Conservation (phyloP, 2,888 invertebrate species). For the Trissoscelio sp. region DNA sequence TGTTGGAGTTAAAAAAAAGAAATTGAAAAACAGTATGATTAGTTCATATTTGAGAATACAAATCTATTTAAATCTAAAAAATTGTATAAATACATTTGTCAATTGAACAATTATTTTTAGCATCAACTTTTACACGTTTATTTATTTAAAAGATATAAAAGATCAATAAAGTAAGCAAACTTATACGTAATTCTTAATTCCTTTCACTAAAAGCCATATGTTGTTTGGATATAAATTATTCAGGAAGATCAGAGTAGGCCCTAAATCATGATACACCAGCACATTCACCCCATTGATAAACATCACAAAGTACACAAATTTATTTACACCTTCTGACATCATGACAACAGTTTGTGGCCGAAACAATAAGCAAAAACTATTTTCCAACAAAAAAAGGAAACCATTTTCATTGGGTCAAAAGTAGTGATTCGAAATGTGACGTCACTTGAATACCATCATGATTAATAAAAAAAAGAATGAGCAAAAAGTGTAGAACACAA, state of each 20-base stretch:
- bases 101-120: too few relatives aligned
- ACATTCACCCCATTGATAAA: constrained; percentile 6
- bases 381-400: background rate
- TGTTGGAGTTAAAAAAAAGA: too few relatives aligned
- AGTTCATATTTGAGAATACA: too few relatives aligned
- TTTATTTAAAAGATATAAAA: background rate
- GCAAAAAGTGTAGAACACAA: background rate
- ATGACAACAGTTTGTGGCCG: too few relatives aligned
- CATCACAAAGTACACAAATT: constrained; percentile 2
- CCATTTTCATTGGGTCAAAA: too few relatives aligned
- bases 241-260: constrained; percentile 1
- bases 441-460: background rate
- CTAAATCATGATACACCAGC: constrained; percentile 12
- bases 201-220: background rate
- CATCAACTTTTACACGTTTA: too few relatives aligned
- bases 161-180: background rate
- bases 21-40: too few relatives aligned
- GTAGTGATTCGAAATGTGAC: too few relatives aligned
- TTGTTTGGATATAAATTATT: constrained; percentile 30
- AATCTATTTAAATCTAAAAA: too few relatives aligned
- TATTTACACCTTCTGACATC: background rate
- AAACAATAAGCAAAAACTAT: constrained; percentile 14
- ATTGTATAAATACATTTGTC: too few relatives aligned
- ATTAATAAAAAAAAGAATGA: background rate
- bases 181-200: constrained; percentile 8